These are phyloP conservation scores for Hedychridium roseum DNA, from an alignment of 2,888 invertebrate species.

Conservation along the genomic window DNA sequence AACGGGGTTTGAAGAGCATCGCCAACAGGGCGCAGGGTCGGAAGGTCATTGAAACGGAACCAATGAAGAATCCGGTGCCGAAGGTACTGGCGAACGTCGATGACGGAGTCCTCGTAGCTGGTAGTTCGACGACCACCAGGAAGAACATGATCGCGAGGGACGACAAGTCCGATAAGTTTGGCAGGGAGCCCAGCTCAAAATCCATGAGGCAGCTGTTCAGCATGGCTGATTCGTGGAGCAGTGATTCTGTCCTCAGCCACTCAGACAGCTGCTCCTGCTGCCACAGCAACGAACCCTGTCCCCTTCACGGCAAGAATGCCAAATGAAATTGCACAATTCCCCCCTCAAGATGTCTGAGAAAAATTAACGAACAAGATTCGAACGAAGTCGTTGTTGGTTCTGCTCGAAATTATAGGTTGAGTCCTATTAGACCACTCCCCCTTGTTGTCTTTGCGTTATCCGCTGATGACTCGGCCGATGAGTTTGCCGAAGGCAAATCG, in stretches of 20 bases:
- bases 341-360: too few species aligned
- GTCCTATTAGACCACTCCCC: too few species aligned
- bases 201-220: constrained; percentile 47
- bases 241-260: constrained; percentile 44
- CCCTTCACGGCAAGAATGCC: constrained; percentile 25
- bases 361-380: too few species aligned
- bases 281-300: constrained; percentile 31
- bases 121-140: not conserved
- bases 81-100: too few species aligned
- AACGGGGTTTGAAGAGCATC: constrained; percentile 30
- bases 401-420: too few species aligned
- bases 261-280: constrained; percentile 48
- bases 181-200: constrained; percentile 28
- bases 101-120: not conserved
- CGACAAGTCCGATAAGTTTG: constrained; percentile 22
- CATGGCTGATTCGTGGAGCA: constrained; percentile 49
- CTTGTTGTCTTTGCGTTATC: too few species aligned
- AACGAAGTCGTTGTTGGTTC: too few species aligned
- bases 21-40: constrained; percentile 28
- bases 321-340: constrained; percentile 1
- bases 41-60: too few species aligned
- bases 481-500: too few species aligned
- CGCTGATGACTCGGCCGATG: too few species aligned
- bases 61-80: not conserved
- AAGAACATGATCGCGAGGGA: constrained; percentile 9